phyloP scores from a whole-genome alignment of 1,140 invertebrate genomes.

The Chrysomallon squamiferum region DNA sequence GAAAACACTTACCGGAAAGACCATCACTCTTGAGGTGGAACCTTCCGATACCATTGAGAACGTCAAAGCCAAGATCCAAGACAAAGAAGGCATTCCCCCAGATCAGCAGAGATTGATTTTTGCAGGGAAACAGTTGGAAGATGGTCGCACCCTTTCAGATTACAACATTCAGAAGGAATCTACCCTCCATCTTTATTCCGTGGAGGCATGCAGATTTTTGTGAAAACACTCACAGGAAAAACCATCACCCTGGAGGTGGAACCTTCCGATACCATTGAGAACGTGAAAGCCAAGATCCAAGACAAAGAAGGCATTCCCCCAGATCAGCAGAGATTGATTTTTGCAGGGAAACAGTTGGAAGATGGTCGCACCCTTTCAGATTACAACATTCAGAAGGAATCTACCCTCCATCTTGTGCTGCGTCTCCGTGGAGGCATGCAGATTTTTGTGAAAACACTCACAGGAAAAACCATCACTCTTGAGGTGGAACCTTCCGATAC shows the following conservation, averaged over 20 bases:
- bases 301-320: constrained; percentile 77
- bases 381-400: constrained; percentile 93
- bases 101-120: constrained; percentile 77
- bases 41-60: constrained; percentile 76
- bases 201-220: constrained; percentile 97
- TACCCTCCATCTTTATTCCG: constrained; percentile 81
- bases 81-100: constrained; percentile 80
- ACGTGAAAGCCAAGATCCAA: constrained; percentile 93
- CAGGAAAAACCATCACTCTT: constrained; percentile 93
- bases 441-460: constrained; percentile 91
- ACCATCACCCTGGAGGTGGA: constrained; percentile 95
- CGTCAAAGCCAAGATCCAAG: constrained; percentile 58
- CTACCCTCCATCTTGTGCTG: constrained; percentile 75
- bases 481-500: constrained; percentile 93
- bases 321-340: constrained; percentile 77
- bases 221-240: constrained; percentile 90
- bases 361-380: constrained; percentile 73
- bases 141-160: constrained; percentile 77
- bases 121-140: constrained; percentile 71
- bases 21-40: constrained; percentile 92
- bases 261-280: constrained; percentile 89
- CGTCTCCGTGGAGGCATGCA: constrained; percentile 72
- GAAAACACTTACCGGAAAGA: constrained; percentile 74
- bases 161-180: constrained; percentile 81
- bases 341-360: constrained; percentile 68